Evolutionary conservation across 2,888 invertebrate genomes (phyloP).

Genomic region (Diloba caeruleocephala): DNA sequence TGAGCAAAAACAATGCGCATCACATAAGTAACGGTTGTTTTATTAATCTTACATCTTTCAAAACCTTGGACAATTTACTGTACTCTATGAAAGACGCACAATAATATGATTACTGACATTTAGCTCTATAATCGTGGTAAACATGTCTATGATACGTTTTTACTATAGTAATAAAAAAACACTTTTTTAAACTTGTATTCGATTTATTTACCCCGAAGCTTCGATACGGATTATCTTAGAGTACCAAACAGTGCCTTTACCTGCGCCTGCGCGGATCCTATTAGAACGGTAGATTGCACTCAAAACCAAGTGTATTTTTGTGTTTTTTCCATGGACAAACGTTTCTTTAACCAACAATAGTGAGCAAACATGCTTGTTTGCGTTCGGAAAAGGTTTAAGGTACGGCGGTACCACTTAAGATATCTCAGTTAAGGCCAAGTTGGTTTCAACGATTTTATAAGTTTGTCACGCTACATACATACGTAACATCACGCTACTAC

Average conservation of each 20-base stretch:
- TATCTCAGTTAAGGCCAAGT: slow-evolving; percentile 58
- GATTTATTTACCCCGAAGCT: slow-evolving; percentile 16
- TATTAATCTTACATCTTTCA: background rate
- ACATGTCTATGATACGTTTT: slow-evolving; percentile 6
- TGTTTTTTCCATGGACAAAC: slow-evolving; percentile 60
- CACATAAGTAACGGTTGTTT: too few relatives aligned
- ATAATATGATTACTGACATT: slow-evolving; percentile 13
- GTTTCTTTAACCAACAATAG: slow-evolving; percentile 73
- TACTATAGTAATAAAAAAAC: slow-evolving; percentile 15
- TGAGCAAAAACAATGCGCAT: too few relatives aligned
- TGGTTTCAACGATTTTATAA: slow-evolving; percentile 42
- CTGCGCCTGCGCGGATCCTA: slow-evolving; percentile 63
- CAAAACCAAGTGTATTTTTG: slow-evolving; percentile 37
- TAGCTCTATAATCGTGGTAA: slow-evolving; percentile 28
- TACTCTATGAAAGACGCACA: slow-evolving; percentile 5
- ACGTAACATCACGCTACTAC: too few relatives aligned
- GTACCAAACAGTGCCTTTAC: slow-evolving; percentile 52
- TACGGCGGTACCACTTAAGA: slow-evolving; percentile 69
- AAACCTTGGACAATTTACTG: background rate
- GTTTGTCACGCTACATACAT: slow-evolving; percentile 22
- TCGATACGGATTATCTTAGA: slow-evolving; percentile 66
- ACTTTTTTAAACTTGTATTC: slow-evolving; percentile 23
- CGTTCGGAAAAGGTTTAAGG: slow-evolving; percentile 70
- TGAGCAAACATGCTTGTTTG: slow-evolving; percentile 74
- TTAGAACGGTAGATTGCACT: slow-evolving; percentile 79